Evolutionary conservation across 1,140 invertebrate genomes (phyloP).

Genomic region (Aplysia californica): DNA sequence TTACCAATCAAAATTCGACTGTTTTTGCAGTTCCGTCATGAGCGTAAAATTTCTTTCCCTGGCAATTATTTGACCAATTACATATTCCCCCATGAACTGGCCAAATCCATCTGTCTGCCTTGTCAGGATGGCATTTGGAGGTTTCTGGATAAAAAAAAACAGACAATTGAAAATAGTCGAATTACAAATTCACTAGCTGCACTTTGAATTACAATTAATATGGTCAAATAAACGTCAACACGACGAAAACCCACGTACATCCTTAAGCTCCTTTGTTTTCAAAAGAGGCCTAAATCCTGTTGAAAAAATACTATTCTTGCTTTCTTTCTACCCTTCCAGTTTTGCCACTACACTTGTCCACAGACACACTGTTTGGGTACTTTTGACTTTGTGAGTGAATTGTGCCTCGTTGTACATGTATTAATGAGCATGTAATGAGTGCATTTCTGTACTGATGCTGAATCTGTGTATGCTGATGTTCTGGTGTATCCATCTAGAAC

Average conservation of each 20-base stretch:
- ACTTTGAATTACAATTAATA: neutral
- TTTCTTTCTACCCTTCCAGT: too few relatives aligned
- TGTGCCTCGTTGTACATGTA: too few relatives aligned
- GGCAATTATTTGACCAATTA: conserved; percentile 71
- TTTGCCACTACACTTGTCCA: too few relatives aligned
- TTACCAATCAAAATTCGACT: conserved; percentile 60
- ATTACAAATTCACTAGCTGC: neutral
- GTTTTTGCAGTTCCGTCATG: conserved; percentile 65
- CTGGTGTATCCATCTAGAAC: too few relatives aligned
- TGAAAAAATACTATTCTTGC: too few relatives aligned
- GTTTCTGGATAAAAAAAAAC: conserved; percentile 3
- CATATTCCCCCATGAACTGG: conserved; percentile 72
- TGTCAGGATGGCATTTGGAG: conserved; percentile 42
- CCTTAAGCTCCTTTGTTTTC: neutral
- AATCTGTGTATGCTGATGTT: too few relatives aligned
- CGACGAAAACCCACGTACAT: neutral
- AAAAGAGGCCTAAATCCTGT: neutral
- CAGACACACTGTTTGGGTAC: too few relatives aligned
- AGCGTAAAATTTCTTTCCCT: conserved; percentile 68
- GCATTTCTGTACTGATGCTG: too few relatives aligned
- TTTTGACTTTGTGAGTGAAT: too few relatives aligned
- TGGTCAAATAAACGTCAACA: neutral
- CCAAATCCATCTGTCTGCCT: conserved; percentile 70
- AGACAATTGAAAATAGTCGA: neutral
- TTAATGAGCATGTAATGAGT: too few relatives aligned